A percentile compares a stretch with the other conserved stretches of the same genome.
Conservation (phyloP, 2,888 invertebrate genomes). For the Pollenia angustigena region DNA sequence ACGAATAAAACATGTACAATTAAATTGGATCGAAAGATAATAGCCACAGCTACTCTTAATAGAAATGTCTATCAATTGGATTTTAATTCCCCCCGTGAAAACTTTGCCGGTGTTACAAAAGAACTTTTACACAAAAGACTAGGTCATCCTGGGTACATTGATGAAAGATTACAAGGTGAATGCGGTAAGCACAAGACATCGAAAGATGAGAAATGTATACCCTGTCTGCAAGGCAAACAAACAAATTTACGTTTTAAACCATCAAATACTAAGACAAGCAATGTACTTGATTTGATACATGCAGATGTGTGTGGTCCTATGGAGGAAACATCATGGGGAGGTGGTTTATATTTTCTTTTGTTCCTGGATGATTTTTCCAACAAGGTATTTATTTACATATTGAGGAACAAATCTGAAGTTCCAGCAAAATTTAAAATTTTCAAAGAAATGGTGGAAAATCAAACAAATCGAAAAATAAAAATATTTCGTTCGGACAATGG, state of each 20-base stretch:
- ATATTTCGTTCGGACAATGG: no score
- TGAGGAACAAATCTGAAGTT: constrained; percentile 22
- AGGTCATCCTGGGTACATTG: constrained; percentile 12
- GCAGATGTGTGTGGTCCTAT: not conserved
- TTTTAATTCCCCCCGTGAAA: no score
- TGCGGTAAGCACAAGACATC: not conserved
- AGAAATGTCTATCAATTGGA: no score
- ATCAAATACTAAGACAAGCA: no score
- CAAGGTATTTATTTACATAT: not conserved
- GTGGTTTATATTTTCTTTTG: constrained; percentile 22
- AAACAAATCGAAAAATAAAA: no score
- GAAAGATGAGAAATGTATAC: constrained; percentile 5
- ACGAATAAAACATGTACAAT: no score
- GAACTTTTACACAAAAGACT: constrained; percentile 50
- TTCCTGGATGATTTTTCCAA: constrained; percentile 44
- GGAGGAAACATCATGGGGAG: constrained; percentile 20
- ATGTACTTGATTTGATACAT: no score
- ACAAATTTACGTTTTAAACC: not conserved
- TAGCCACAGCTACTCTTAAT: no score
- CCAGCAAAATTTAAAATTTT: not conserved
- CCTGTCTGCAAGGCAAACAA: constrained; percentile 43
- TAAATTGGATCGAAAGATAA: no score
- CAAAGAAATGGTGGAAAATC: no score
- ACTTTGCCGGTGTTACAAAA: constrained; percentile 13
- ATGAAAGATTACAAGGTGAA: not conserved